Conservation (phyloP, 1,140 invertebrate genomes). For the Rhysida immarginata region DNA sequence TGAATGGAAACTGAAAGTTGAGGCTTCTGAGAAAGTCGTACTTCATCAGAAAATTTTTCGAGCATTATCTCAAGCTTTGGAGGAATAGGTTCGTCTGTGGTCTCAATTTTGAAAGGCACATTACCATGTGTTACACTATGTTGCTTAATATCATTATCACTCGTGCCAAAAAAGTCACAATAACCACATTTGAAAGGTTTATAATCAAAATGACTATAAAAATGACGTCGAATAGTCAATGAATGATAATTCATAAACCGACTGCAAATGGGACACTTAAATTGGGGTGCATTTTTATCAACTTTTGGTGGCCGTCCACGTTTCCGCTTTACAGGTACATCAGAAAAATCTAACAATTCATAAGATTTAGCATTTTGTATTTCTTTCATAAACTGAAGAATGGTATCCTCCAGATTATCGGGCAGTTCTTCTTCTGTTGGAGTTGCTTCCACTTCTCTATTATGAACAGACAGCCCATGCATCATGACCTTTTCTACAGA, state of each 20-base stretch:
- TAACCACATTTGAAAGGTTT: conserved; percentile 13
- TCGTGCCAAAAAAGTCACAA: conserved; percentile 6
- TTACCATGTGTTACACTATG: conserved; percentile 11
- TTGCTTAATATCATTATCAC: conserved; percentile 4
- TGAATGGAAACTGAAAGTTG: neutral
- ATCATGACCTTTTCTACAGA: conserved; percentile 1
- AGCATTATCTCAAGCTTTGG: conserved; percentile 3
- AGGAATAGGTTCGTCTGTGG: neutral
- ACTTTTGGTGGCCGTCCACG: neutral
- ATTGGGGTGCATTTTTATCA: neutral
- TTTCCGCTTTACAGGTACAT: neutral
- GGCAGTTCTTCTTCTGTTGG: neutral
- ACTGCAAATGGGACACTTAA: conserved; percentile 11
- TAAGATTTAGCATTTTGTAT: too few species aligned
- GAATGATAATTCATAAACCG: conserved; percentile 4
- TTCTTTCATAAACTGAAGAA: conserved; percentile 4
- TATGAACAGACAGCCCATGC: conserved; percentile 4
- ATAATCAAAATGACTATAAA: conserved; percentile 13
- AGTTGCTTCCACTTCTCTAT: neutral
- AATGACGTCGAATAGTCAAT: conserved; percentile 9
- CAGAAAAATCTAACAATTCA: neutral
- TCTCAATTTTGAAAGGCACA: neutral
- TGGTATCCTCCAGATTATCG: conserved; percentile 8
- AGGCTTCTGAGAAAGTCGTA: neutral
- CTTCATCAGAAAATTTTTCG: neutral